Conservation (phyloP, 53 echinoderm and acorn worm species). For the Astropecten irregularis region DNA sequence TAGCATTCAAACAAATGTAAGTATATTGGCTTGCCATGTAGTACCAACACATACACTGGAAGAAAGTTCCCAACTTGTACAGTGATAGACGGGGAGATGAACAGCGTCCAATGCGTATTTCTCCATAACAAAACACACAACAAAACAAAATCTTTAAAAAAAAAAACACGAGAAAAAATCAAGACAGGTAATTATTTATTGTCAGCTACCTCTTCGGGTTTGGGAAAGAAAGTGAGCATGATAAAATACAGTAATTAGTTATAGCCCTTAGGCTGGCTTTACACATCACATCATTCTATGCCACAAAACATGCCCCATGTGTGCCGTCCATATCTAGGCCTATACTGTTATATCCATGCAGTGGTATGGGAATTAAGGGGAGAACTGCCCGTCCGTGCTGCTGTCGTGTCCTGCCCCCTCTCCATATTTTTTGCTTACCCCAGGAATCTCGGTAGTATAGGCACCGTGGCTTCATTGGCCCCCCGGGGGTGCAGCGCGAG, state of each 20-base stretch:
- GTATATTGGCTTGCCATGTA: too few relatives aligned
- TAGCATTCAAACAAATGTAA: too few relatives aligned
- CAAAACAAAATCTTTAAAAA: background rate
- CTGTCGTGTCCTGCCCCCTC: background rate
- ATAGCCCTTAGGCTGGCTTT: conserved; percentile 19
- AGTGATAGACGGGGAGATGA: conserved; percentile 16
- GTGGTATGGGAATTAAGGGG: conserved; percentile 36
- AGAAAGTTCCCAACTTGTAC: too few relatives aligned
- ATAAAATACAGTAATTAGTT: conserved; percentile 53
- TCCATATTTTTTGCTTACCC: too few relatives aligned
- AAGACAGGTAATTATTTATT: conserved; percentile 47
- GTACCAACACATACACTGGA: too few relatives aligned
- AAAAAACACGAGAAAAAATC: background rate
- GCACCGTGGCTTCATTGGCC: conserved; percentile 44
- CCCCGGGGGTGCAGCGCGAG: conserved; percentile 24
- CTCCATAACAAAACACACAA: background rate
- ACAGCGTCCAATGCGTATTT: background rate
- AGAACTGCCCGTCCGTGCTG: conserved; percentile 33
- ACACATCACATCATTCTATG: conserved; percentile 50
- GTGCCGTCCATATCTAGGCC: conserved; percentile 38
- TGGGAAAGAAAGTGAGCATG: conserved; percentile 39
- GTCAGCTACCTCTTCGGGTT: background rate
- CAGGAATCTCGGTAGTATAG: too few relatives aligned
- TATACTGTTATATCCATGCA: too few relatives aligned
- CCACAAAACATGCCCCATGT: conserved; percentile 45